A percentile compares a stretch with the other conserved stretches of the same genome.
Evolutionary conservation across 2,113 vertebrate genomes (phyloP).

Genomic region (Emydura subglobosa): DNA sequence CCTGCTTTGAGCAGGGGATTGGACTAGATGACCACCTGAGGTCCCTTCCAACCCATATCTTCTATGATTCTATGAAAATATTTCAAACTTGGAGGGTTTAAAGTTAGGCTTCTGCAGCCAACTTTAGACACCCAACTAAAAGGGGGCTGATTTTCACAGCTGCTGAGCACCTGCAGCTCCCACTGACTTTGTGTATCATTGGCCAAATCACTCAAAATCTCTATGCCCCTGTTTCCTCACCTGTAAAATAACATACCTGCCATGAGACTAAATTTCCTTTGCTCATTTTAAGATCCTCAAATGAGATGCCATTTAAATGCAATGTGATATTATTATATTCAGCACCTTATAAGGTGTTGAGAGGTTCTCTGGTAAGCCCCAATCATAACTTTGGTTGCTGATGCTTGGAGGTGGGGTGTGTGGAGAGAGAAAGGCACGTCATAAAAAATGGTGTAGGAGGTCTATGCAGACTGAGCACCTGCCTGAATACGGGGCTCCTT

Average conservation of each 20-base stretch:
- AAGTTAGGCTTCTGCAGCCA: not conserved
- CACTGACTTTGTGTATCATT: not conserved
- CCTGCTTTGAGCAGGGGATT: too few species aligned
- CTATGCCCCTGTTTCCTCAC: not conserved
- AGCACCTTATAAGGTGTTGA: not conserved
- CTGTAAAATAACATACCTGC: not conserved
- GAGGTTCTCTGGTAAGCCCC: not conserved
- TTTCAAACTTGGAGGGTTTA: not conserved
- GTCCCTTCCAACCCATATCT: too few species aligned
- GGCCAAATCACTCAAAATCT: not conserved
- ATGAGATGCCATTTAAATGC: not conserved
- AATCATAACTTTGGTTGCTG: not conserved
- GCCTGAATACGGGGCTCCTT: not conserved
- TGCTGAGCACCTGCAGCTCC: not conserved
- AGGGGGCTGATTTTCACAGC: slow-evolving; percentile 9
- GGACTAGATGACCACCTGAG: too few species aligned
- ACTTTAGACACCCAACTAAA: not conserved
- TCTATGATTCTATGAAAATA: not conserved
- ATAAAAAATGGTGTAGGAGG: not conserved
- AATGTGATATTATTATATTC: not conserved
- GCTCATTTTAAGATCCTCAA: not conserved
- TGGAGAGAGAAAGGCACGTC: not conserved
- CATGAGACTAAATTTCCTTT: not conserved
- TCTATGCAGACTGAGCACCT: not conserved
- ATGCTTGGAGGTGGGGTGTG: not conserved